A percentile compares a stretch with the other conserved stretches of the same genome.
phyloP scores from a whole-genome alignment of 2,888 invertebrate species.

The Automeris io region DNA sequence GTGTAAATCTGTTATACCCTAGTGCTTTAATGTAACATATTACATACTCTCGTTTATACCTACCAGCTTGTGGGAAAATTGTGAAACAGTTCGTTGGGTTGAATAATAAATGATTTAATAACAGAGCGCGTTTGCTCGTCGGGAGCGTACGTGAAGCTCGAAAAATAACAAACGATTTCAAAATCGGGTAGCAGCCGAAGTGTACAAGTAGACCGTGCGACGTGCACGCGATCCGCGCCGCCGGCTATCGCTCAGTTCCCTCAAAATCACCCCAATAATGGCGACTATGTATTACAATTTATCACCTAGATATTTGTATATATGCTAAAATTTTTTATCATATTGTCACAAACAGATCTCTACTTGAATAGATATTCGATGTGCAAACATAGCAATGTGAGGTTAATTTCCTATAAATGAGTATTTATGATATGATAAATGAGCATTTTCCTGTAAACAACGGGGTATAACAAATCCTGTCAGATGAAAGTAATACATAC shows the following conservation, averaged over 20 bases:
- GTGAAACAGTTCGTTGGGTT: constrained; percentile 71
- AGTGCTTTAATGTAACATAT: too few species aligned
- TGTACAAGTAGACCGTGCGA: constrained; percentile 30
- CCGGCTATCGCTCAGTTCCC: constrained; percentile 21
- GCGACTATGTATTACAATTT: background rate
- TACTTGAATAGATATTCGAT: too few species aligned
- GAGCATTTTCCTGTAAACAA: too few species aligned
- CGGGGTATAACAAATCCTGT: too few species aligned
- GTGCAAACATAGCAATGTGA: too few species aligned
- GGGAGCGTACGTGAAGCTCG: constrained; percentile 55
- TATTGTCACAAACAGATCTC: too few species aligned
- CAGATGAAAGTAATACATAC: too few species aligned
- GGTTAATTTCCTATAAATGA: too few species aligned
- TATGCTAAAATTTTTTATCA: too few species aligned
- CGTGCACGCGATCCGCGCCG: constrained; percentile 34
- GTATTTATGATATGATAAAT: too few species aligned
- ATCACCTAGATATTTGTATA: too few species aligned
- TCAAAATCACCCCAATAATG: background rate
- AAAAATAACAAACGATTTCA: constrained; percentile 72
- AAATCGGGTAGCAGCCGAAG: constrained; percentile 49
- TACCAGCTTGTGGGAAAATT: constrained; percentile 64
- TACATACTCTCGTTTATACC: constrained; percentile 24
- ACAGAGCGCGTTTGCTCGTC: constrained; percentile 69
- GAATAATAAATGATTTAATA: constrained; percentile 77
- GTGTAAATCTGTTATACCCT: too few species aligned